A percentile compares a stretch with the other conserved stretches of the same genome.
phyloP scores from a whole-genome alignment of 1,140 invertebrate species.

The Aradophagus sp. region DNA sequence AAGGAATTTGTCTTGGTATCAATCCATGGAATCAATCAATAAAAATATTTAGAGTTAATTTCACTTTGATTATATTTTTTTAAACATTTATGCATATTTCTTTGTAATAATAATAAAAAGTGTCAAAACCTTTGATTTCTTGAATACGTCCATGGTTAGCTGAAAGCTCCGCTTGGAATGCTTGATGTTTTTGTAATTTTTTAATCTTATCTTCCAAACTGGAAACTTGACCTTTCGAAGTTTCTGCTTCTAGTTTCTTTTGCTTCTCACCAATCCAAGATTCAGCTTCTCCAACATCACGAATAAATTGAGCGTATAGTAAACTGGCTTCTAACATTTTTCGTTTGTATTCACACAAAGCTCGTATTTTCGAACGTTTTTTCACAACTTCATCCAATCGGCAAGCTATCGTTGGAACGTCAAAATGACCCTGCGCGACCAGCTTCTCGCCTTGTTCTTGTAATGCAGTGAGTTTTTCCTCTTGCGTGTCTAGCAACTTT shows the following conservation, averaged over 20 bases:
- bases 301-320: constrained; percentile 90
- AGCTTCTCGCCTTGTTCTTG: constrained; percentile 92
- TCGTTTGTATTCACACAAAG: constrained; percentile 78
- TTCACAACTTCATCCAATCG: constrained; percentile 82
- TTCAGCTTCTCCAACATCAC: constrained; percentile 91
- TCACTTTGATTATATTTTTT: no score
- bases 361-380: constrained; percentile 82
- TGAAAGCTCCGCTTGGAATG: constrained; percentile 94
- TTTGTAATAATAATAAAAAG: not conserved
- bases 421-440: constrained; percentile 94
- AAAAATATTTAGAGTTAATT: no score
- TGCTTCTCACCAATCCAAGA: constrained; percentile 96
- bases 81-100: no score
- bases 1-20: no score
- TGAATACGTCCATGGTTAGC: constrained; percentile 92
- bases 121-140: constrained; percentile 81
- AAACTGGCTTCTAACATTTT: constrained; percentile 85
- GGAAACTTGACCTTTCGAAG: constrained; percentile 81
- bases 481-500: constrained; percentile 87
- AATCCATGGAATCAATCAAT: no score
- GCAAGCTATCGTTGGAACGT: constrained; percentile 87
- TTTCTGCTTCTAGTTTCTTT: constrained; percentile 88
- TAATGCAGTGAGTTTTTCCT: constrained; percentile 89
- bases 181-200: constrained; percentile 98
- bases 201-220: constrained; percentile 93